Conservation (phyloP, 2,113 vertebrate species). For the Cricetomys ansorgei region DNA sequence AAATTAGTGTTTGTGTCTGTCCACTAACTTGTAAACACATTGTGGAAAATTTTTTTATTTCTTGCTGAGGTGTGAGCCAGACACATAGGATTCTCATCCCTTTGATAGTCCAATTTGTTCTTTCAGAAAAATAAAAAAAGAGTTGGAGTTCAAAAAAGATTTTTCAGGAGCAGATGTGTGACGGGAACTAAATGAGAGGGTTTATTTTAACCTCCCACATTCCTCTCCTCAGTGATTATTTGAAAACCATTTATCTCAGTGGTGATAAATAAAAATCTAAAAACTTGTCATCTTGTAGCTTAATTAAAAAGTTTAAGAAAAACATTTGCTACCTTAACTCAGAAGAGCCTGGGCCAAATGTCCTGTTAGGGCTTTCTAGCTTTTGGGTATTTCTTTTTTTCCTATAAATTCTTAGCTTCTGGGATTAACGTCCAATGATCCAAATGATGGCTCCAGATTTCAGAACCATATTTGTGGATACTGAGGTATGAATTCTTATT, state of each 20-base stretch:
- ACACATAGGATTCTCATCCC: slow-evolving; percentile 51
- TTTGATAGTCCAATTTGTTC: slow-evolving; percentile 73
- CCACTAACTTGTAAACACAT: slow-evolving; percentile 62
- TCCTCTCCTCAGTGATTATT: slow-evolving; percentile 72
- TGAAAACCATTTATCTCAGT: slow-evolving; percentile 73
- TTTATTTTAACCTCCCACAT: slow-evolving; percentile 77
- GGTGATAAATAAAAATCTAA: slow-evolving; percentile 76
- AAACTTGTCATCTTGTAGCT: slow-evolving; percentile 73
- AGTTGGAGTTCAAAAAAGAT: slow-evolving; percentile 60
- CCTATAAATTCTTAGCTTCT: slow-evolving; percentile 46
- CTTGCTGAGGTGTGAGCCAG: slow-evolving; percentile 67
- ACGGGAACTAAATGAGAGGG: slow-evolving; percentile 71
- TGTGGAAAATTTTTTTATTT: slow-evolving; percentile 60
- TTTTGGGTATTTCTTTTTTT: background rate
- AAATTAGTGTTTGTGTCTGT: slow-evolving; percentile 73
- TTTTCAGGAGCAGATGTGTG: slow-evolving; percentile 73
- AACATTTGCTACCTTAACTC: slow-evolving; percentile 60
- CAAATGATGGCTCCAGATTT: slow-evolving; percentile 24
- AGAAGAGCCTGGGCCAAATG: slow-evolving; percentile 53
- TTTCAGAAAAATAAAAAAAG: slow-evolving; percentile 75
- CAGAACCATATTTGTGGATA: background rate
- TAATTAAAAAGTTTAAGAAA: slow-evolving; percentile 80
- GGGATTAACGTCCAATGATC: slow-evolving; percentile 30
- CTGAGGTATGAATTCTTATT: background rate
- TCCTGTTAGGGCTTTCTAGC: slow-evolving; percentile 18